Evolutionary conservation across 2,113 vertebrate genomes (phyloP), one percentile per base, ranked within the genome.

Genomic region (Takifugu flavidus): DNA sequence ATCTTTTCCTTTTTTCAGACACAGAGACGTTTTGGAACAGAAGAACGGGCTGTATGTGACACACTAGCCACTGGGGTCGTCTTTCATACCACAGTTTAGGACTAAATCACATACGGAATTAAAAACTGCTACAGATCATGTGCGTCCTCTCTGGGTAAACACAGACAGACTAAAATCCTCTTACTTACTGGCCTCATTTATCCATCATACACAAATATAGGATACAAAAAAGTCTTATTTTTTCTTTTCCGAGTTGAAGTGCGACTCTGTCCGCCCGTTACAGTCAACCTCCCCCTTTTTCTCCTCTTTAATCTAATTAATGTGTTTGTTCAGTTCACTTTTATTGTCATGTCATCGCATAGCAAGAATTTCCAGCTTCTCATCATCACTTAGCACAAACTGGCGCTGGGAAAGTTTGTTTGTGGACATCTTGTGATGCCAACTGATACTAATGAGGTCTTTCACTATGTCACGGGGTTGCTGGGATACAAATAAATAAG

Each of bases 351-450:
- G 55, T 81, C 54, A 51, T 65, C 54, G 31, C 54, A 1, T 49
- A 72, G 59, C 57, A 67, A 61, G 52, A 55, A 70, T 75, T 75
- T 64, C 52, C 53, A 67, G 20, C 76, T 68, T 65, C 58, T 45
- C 20, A 29, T 65, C 61, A 68, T 71, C 66, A 72, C 67, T 82
- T 67, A 77, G 77, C 50, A 70, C 73, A 72, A 68, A 57, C 64
- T 83, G 80, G 72, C 56, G 57, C 45, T 58, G 45, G 20, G 25
- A 70, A 67, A 10, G 26, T 47, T 69, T 75, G 65, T 79, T 85
- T 80, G 70, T 75, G 67, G 61, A 78, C 42, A 67, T 78, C 79
- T 82, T 82, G 78, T 84, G 74, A 79, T 52, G 50, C 74, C 78
- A 80, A 83, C 83, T 65, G 74, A 75, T 72, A 68, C 67, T 75